Conservation (phyloP, 2,888 invertebrate species). For the Xestobium rufovillosum region DNA sequence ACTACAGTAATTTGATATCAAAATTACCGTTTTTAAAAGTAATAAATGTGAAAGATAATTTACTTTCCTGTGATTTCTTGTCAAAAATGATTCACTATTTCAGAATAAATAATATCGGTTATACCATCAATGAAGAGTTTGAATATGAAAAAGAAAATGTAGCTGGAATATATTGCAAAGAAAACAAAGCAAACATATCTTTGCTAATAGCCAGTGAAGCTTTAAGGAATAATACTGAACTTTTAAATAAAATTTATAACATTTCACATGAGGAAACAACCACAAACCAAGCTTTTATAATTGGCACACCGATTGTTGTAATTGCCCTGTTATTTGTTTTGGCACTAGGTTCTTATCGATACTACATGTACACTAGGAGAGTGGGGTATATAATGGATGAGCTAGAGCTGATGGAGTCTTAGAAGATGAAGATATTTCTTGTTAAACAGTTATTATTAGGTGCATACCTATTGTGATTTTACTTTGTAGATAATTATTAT, state of each 20-base stretch:
- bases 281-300: slow-evolving; percentile 7
- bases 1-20: slow-evolving; percentile 34
- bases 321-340: slow-evolving; percentile 13
- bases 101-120: slow-evolving; percentile 29
- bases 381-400: slow-evolving; percentile 33
- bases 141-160: slow-evolving; percentile 35
- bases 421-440: too few species aligned
- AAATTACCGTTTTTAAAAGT: slow-evolving; percentile 31
- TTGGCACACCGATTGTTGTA: slow-evolving; percentile 14
- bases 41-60: slow-evolving; percentile 36
- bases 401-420: slow-evolving; percentile 32
- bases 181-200: slow-evolving; percentile 17
- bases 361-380: slow-evolving; percentile 28
- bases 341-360: slow-evolving; percentile 7
- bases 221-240: slow-evolving; percentile 17
- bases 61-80: slow-evolving; percentile 34
- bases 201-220: slow-evolving; percentile 14
- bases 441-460: too few species aligned
- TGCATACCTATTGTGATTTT: too few species aligned
- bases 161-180: slow-evolving; percentile 37
- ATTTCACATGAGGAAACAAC: slow-evolving; percentile 12
- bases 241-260: slow-evolving; percentile 21
- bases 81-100: slow-evolving; percentile 34
- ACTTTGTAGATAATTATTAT: too few species aligned
- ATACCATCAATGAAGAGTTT: slow-evolving; percentile 31